Conservation (phyloP, 1,140 invertebrate genomes). For the Conopomorpha cramerella region DNA sequence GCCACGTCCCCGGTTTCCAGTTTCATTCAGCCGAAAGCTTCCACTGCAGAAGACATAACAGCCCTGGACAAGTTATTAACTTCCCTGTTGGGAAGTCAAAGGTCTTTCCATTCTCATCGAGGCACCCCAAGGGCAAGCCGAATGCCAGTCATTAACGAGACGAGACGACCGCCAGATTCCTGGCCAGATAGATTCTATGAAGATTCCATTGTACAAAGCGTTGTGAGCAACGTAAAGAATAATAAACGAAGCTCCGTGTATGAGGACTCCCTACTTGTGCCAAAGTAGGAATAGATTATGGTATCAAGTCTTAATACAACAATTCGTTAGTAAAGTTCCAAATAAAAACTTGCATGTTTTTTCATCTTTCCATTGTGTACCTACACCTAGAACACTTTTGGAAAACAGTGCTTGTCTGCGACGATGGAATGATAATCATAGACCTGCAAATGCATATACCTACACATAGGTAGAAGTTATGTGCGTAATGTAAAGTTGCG, state of each 20-base stretch:
- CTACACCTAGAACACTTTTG: too few relatives aligned
- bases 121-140: constrained; percentile 31
- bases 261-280: constrained; percentile 39
- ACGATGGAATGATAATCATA: too few relatives aligned
- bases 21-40: constrained; percentile 11
- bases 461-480: background rate
- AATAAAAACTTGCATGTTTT: background rate
- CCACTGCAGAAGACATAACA: constrained; percentile 37
- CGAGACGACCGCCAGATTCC: constrained; percentile 24
- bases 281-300: constrained; percentile 18
- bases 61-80: constrained; percentile 49
- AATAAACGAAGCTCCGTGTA: constrained; percentile 23
- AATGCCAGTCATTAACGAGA: constrained; percentile 16
- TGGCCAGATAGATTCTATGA: constrained; percentile 41
- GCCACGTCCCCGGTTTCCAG: constrained; percentile 15
- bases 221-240: constrained; percentile 28
- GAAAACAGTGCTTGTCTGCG: too few relatives aligned
- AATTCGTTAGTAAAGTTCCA: background rate
- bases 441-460: background rate
- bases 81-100: constrained; percentile 31
- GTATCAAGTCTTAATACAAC: background rate
- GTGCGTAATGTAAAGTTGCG: too few relatives aligned
- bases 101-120: constrained; percentile 34
- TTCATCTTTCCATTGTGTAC: background rate
- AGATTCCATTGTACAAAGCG: constrained; percentile 31